These are phyloP conservation scores for Capitulum mitella DNA, from an alignment of 2,888 invertebrate genomes.

Conservation along the genomic window DNA sequence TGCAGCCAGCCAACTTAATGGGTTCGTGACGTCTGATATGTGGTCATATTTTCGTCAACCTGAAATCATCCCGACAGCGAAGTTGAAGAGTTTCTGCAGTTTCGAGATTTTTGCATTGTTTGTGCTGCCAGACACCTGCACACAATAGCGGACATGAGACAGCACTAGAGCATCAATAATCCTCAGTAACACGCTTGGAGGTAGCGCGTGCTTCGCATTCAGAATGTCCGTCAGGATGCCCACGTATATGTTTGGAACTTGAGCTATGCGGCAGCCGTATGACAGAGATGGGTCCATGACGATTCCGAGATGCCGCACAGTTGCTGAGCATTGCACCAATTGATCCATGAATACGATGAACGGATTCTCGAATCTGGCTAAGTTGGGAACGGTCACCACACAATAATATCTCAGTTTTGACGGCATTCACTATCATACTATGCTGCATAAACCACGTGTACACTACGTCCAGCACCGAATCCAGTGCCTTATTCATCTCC, in stretches of 20 bases:
- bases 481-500: neutral
- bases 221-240: neutral
- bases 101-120: neutral
- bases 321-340: neutral
- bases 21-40: no score
- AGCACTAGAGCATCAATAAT: neutral
- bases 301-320: neutral
- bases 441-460: neutral
- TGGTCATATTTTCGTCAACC: neutral
- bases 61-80: neutral
- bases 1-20: no score
- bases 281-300: neutral
- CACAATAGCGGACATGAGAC: neutral
- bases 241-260: neutral
- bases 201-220: neutral
- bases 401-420: no score
- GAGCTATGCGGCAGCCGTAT: neutral
- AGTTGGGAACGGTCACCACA: neutral
- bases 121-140: neutral
- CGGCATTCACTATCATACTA: neutral
- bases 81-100: neutral
- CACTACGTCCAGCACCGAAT: neutral
- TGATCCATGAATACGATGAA: neutral
- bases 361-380: neutral
- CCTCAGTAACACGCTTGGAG: neutral